Percentiles rank a stretch among this genome's conserved stretches.
phyloP scores from a whole-genome alignment of 2,888 invertebrate genomes.

The Digitonthophagus gazella region DNA sequence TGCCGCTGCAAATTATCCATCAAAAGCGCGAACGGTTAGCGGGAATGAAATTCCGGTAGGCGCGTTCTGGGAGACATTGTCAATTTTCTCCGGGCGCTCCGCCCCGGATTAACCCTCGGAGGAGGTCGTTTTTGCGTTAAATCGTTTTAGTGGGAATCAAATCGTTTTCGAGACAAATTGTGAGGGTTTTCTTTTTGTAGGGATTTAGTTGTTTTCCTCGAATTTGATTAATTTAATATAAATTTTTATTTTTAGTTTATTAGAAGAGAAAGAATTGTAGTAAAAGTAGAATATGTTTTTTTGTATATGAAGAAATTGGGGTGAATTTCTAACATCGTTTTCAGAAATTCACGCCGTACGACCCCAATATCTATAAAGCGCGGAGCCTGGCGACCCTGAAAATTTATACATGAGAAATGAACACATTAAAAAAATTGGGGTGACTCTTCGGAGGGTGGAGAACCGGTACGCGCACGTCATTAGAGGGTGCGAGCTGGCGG shows the following conservation, averaged over 20 bases:
- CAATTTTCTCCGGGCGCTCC: neutral
- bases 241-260: neutral
- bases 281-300: too few species aligned
- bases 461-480: conserved; percentile 2
- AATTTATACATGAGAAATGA: conserved; percentile 27
- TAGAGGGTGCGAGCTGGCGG: conserved; percentile 5
- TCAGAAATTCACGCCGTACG: neutral
- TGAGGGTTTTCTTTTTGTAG: neutral
- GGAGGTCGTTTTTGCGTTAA: neutral
- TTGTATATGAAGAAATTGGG: neutral
- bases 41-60: neutral
- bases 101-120: neutral
- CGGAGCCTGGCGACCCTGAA: conserved; percentile 20
- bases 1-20: conserved; percentile 48
- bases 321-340: neutral
- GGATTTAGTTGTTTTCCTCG: too few species aligned
- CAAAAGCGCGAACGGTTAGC: conserved; percentile 32
- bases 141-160: neutral
- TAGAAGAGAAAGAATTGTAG: too few species aligned
- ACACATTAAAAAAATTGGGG: conserved; percentile 27
- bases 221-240: neutral
- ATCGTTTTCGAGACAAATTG: neutral
- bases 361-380: conserved; percentile 16
- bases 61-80: neutral
- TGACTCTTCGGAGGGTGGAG: conserved; percentile 28